Evolutionary conservation across 2,113 vertebrate genomes (phyloP).

Genomic region (Nothocercus julius): DNA sequence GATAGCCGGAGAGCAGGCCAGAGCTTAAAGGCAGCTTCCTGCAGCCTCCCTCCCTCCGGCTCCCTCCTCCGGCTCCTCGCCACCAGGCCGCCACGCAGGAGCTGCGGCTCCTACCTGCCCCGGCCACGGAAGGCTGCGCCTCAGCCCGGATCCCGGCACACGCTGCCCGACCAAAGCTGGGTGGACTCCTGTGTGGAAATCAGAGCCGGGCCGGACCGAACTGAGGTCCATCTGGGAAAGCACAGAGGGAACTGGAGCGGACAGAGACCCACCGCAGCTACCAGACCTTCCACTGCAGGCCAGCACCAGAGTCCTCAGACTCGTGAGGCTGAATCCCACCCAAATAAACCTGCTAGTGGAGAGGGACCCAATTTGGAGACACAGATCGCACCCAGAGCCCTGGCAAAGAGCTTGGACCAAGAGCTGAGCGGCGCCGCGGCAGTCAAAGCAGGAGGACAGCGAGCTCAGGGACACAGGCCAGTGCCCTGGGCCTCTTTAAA

Average conservation of each 20-base stretch:
- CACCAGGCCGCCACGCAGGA: constrained; percentile 7
- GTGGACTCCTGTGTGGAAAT: not conserved
- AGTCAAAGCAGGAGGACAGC: not conserved
- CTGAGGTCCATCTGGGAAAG: constrained; percentile 13
- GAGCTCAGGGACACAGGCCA: not conserved
- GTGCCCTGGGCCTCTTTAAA: not conserved
- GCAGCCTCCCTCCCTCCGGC: not conserved
- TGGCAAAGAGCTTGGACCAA: not conserved
- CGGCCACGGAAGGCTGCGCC: constrained; percentile 23
- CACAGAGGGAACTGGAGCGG: not conserved
- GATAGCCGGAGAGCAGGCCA: not conserved
- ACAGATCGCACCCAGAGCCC: not conserved
- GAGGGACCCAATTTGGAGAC: rapidly evolving
- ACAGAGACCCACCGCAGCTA: not conserved
- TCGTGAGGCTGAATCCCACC: not conserved
- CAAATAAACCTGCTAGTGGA: not conserved
- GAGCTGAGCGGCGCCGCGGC: not conserved
- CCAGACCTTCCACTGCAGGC: not conserved
- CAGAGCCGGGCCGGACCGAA: not conserved
- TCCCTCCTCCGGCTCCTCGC: constrained; percentile 39
- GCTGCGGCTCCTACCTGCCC: constrained; percentile 25
- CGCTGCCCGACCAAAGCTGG: not conserved
- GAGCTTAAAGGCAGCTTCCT: constrained; percentile 55
- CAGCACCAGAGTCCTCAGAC: not conserved
- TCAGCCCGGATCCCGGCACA: not conserved